Percentiles rank a stretch among this genome's conserved stretches.
phyloP scores from a whole-genome alignment of 2,797 vertebrate species.

The Psittacula echo region DNA sequence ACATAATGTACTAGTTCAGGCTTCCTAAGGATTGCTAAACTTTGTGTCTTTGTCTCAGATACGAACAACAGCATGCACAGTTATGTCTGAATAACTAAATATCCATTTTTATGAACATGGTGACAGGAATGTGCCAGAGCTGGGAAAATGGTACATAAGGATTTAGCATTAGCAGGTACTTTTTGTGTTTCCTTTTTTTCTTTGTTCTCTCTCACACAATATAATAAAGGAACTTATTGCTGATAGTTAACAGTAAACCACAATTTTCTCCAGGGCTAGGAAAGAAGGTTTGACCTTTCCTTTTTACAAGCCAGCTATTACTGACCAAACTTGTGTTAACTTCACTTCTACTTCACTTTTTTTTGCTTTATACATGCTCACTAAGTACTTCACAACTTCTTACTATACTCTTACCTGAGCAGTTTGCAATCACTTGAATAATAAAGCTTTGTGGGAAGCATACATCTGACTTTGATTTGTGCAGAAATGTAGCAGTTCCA shows the following conservation, averaged over 20 bases:
- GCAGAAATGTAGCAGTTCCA: not conserved
- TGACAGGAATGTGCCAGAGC: not conserved
- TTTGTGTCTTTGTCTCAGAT: not conserved
- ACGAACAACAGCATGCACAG: not conserved
- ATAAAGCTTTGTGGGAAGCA: not conserved
- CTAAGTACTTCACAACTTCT: not conserved
- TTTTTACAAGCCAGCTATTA: not conserved
- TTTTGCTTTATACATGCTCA: not conserved
- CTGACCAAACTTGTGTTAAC: not conserved
- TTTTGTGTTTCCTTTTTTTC: not conserved
- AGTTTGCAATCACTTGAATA: not conserved
- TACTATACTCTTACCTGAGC: not conserved
- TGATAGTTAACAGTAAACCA: not conserved
- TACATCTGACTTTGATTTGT: not conserved
- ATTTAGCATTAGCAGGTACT: not conserved
- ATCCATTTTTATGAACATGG: not conserved
- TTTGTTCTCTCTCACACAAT: rapidly evolving
- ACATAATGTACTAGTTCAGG: not conserved
- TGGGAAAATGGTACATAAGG: not conserved
- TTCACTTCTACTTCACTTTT: not conserved
- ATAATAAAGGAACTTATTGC: not conserved
- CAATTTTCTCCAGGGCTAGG: not conserved
- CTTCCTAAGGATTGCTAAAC: not conserved
- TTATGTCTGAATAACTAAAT: not conserved
- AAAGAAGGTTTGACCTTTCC: not conserved